These are phyloP conservation scores for Diadegma fenestrale DNA, from an alignment of 2,888 invertebrate species.

Conservation along the genomic window DNA sequence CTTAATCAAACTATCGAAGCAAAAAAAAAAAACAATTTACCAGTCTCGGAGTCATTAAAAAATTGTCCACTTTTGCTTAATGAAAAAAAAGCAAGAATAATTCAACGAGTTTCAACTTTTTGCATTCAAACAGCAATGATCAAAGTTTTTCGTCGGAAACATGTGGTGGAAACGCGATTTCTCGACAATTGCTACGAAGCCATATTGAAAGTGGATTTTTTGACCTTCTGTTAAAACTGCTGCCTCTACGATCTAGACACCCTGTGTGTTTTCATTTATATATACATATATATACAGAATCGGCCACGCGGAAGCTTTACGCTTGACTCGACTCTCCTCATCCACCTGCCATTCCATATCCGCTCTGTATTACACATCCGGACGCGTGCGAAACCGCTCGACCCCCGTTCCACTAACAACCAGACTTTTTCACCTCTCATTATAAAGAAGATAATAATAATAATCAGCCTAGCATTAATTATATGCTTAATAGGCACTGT, in stretches of 20 bases:
- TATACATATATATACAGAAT: conserved; percentile 9
- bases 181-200: not conserved
- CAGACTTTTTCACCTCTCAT: conserved; percentile 47
- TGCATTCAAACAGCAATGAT: not conserved
- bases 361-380: conserved; percentile 67
- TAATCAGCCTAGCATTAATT: not conserved
- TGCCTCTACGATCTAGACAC: not conserved
- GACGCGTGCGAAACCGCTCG: conserved; percentile 65
- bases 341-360: conserved; percentile 69
- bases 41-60: not conserved
- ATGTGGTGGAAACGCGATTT: not conserved
- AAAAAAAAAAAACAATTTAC: not conserved
- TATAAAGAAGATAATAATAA: conserved; percentile 26
- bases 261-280: conserved; percentile 16
- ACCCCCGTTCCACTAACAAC: conserved; percentile 49
- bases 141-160: not conserved
- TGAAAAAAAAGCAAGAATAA: too few relatives aligned
- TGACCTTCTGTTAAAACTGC: not conserved
- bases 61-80: not conserved
- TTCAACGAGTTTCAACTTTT: too few relatives aligned
- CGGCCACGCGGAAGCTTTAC: conserved; percentile 52
- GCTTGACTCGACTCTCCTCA: conserved; percentile 62
- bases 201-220: not conserved
- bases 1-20: too few relatives aligned
- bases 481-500: conserved; percentile 3